Percentiles rank a stretch among this genome's conserved stretches.
Evolutionary conservation across 2,797 vertebrate species (phyloP).

Genomic region (Decapterus maruadsi): DNA sequence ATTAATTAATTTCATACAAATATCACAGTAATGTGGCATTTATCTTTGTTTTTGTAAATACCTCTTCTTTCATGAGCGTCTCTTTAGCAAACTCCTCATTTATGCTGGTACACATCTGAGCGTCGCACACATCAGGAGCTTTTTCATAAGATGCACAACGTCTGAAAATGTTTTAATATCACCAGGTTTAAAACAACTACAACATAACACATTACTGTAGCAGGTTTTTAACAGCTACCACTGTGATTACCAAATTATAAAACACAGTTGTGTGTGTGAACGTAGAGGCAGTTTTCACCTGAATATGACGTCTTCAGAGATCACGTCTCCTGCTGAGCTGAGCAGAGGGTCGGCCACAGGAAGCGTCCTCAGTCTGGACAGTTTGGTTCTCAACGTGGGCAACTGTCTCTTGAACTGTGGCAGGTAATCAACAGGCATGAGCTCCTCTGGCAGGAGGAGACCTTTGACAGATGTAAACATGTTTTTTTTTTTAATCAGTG

Average conservation of each 20-base stretch:
- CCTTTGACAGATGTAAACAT: constrained; percentile 73
- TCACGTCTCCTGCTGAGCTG: constrained; percentile 71
- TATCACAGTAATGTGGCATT: not conserved
- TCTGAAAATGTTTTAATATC: constrained; percentile 51
- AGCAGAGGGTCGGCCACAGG: constrained; percentile 87
- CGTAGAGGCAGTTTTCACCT: constrained; percentile 79
- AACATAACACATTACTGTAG: not conserved
- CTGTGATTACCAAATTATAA: not conserved
- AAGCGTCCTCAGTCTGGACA: constrained; percentile 84
- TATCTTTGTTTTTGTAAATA: constrained; percentile 54
- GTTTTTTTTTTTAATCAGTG: not conserved
- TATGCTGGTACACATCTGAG: constrained; percentile 26
- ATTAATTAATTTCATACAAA: not conserved
- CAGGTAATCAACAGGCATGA: constrained; percentile 81
- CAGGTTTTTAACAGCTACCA: not conserved
- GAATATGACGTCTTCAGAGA: constrained; percentile 80
- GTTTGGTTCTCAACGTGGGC: constrained; percentile 78
- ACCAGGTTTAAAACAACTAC: not conserved
- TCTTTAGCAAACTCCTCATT: constrained; percentile 85
- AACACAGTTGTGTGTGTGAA: not conserved
- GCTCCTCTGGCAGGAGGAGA: constrained; percentile 86
- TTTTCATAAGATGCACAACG: constrained; percentile 62
- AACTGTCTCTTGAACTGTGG: constrained; percentile 77
- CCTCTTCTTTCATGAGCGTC: constrained; percentile 81
- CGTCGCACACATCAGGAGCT: constrained; percentile 17